Percentiles rank a stretch among this genome's conserved stretches.
These are phyloP conservation scores for Arnoldichthys spilopterus DNA, from an alignment of 2,797 vertebrate species.

Conservation along the genomic window DNA sequence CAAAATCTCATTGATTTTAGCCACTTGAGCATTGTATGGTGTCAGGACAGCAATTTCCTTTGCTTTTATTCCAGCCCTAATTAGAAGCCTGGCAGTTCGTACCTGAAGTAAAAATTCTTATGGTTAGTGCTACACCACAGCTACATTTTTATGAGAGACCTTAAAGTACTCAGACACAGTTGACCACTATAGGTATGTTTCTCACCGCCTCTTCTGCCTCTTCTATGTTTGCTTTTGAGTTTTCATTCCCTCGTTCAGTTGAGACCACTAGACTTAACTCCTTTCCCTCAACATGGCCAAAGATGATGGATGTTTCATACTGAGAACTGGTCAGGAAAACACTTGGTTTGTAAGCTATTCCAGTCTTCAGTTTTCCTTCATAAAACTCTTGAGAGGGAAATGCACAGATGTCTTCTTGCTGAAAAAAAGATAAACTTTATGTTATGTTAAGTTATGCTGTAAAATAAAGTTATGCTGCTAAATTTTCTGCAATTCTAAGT, in stretches of 20 bases:
- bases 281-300: constrained; percentile 78
- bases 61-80: constrained; percentile 63
- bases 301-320: constrained; percentile 75
- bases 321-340: constrained; percentile 61
- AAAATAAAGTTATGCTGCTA: background rate
- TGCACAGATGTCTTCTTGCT: constrained; percentile 79
- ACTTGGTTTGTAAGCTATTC: constrained; percentile 21
- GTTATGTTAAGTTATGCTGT: background rate
- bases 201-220: constrained; percentile 78
- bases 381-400: constrained; percentile 85
- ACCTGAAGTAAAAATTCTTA: constrained; percentile 69
- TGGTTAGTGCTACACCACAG: background rate
- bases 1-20: constrained; percentile 72
- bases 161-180: background rate
- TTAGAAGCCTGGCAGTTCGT: constrained; percentile 72
- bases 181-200: background rate
- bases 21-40: constrained; percentile 83
- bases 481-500: background rate
- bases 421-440: constrained; percentile 43
- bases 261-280: constrained; percentile 78
- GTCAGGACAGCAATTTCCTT: constrained; percentile 78
- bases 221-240: constrained; percentile 81
- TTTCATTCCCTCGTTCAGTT: constrained; percentile 82
- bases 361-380: constrained; percentile 64
- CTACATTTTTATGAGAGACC: background rate